Evolutionary conservation across 1,140 invertebrate species (phyloP).

Genomic region (Cydia fagiglandana): DNA sequence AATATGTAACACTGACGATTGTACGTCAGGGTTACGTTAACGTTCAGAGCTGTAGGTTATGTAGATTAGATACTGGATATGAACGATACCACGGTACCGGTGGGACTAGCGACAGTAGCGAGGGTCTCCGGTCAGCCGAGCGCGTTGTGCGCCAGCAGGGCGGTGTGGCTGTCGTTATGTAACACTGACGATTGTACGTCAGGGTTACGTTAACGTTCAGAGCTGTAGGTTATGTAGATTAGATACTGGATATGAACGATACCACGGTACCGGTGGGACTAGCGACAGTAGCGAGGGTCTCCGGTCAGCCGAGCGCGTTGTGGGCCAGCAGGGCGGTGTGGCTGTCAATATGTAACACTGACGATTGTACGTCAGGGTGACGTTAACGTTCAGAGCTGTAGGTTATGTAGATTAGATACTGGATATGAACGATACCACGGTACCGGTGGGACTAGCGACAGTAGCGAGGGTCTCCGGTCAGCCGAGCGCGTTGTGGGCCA

Average conservation of each 20-base stretch:
- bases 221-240: conserved; percentile 62
- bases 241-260: conserved; percentile 66
- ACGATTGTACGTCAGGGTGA: conserved; percentile 49
- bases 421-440: conserved; percentile 62
- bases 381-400: conserved; percentile 77
- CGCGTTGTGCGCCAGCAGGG: conserved; percentile 52
- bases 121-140: conserved; percentile 58
- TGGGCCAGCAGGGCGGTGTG: conserved; percentile 54
- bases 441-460: conserved; percentile 39
- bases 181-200: conserved; percentile 56
- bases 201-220: conserved; percentile 63
- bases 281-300: conserved; percentile 32
- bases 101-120: conserved; percentile 32
- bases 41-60: conserved; percentile 75
- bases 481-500: conserved; percentile 56
- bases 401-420: conserved; percentile 48
- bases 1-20: conserved; percentile 55
- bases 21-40: conserved; percentile 52
- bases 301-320: conserved; percentile 59
- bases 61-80: conserved; percentile 57
- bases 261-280: conserved; percentile 51
- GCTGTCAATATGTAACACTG: conserved; percentile 61
- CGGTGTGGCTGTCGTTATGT: conserved; percentile 61
- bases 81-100: conserved; percentile 58
- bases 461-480: conserved; percentile 47